A percentile compares a stretch with the other conserved stretches of the same genome.
These are phyloP conservation scores for Beris morrisii DNA, from an alignment of 2,888 invertebrate genomes.

Conservation along the genomic window DNA sequence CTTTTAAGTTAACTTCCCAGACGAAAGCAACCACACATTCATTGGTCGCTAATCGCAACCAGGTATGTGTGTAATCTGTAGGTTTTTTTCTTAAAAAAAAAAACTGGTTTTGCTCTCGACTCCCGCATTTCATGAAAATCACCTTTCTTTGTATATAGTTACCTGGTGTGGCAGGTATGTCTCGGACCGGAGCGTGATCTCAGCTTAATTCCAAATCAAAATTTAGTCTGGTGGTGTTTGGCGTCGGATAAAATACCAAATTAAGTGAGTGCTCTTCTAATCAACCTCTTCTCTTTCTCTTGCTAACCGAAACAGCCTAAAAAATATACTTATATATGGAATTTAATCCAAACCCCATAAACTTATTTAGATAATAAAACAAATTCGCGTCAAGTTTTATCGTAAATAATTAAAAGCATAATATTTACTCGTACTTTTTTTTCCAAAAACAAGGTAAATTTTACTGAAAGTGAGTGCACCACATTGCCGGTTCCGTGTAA, in stretches of 20 bases:
- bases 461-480: too few species aligned
- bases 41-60: too few species aligned
- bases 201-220: constrained; percentile 7
- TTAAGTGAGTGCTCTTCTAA: constrained; percentile 10
- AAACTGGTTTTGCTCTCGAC: constrained; percentile 27
- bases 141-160: constrained; percentile 19
- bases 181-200: constrained; percentile 17
- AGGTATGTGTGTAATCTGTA: constrained; percentile 3
- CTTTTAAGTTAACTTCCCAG: constrained; percentile 11
- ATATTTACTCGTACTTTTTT: too few species aligned
- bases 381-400: too few species aligned
- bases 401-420: too few species aligned
- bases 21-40: not conserved
- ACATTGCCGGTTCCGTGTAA: too few species aligned
- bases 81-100: constrained; percentile 16
- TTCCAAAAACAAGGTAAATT: too few species aligned
- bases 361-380: too few species aligned
- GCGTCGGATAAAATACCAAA: constrained; percentile 23
- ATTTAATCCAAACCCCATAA: too few species aligned
- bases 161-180: constrained; percentile 19
- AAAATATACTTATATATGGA: too few species aligned
- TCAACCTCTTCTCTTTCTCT: too few species aligned
- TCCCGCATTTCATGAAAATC: constrained; percentile 25
- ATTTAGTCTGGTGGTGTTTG: constrained; percentile 20
- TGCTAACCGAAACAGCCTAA: too few species aligned